A percentile compares a stretch with the other conserved stretches of the same genome.
These are phyloP conservation scores for Meda fulgida DNA, from an alignment of 2,797 vertebrate genomes.

Conservation along the genomic window DNA sequence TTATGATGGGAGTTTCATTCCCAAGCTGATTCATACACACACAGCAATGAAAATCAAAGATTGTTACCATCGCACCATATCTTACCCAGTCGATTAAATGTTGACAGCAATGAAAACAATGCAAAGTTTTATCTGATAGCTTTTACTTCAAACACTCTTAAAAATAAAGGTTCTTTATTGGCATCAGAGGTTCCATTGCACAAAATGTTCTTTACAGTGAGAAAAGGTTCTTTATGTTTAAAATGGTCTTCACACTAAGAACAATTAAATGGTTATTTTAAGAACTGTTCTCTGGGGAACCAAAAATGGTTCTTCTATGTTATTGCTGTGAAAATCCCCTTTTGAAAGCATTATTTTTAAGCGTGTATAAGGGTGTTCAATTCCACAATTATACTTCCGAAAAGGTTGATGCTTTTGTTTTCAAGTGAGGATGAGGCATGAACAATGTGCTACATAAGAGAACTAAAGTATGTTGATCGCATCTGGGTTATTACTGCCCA, in stretches of 20 bases:
- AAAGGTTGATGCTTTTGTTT: neutral
- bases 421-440: neutral
- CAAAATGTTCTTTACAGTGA: neutral
- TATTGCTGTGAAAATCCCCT: neutral
- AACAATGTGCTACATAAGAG: neutral
- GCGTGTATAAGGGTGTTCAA: neutral
- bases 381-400: neutral
- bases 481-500: neutral
- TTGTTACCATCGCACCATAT: neutral
- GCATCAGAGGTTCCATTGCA: neutral
- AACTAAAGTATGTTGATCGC: neutral
- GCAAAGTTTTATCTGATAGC: neutral
- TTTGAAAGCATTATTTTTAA: neutral
- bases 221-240: neutral
- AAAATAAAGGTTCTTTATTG: neutral
- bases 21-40: neutral
- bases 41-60: neutral
- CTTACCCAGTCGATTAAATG: neutral
- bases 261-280: neutral
- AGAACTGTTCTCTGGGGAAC: neutral
- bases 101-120: neutral
- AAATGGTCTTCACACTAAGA: neutral
- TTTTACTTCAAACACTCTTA: neutral
- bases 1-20: neutral
- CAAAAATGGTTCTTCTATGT: neutral